Conservation (phyloP, 2,113 vertebrate genomes). For the Neomonachus schauinslandi region DNA sequence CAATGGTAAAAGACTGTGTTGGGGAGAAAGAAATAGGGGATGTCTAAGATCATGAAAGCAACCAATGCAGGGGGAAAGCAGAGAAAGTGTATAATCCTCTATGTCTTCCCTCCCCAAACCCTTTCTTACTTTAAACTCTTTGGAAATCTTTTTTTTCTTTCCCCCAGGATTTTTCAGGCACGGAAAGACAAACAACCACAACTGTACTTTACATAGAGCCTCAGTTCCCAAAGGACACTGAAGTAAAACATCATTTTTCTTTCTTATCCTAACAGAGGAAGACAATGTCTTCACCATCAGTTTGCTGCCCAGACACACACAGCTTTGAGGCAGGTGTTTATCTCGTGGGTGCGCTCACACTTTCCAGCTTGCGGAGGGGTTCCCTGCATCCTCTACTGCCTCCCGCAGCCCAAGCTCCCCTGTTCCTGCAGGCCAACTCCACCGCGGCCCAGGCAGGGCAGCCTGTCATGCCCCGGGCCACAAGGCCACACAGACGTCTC, state of each 20-base stretch:
- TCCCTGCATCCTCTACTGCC: fast-evolving
- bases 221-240: neutral
- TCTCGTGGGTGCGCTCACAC: fast-evolving
- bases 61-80: neutral
- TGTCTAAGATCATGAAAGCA: neutral
- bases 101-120: fast-evolving
- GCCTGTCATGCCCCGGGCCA: neutral
- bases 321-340: neutral
- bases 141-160: neutral
- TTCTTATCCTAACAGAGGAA: neutral
- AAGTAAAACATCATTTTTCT: neutral
- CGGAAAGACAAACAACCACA: neutral
- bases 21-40: neutral
- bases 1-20: neutral
- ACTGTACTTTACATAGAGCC: neutral
- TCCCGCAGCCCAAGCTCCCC: neutral
- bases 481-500: fast-evolving
- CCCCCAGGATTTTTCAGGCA: neutral
- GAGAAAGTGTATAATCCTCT: no score
- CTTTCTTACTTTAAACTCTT: neutral
- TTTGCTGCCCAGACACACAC: neutral
- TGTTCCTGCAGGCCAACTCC: neutral
- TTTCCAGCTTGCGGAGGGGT: neutral
- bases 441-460: fast-evolving
- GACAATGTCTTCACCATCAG: no score